These are phyloP conservation scores for Smutsia gigantea DNA, from an alignment of 2,797 vertebrate genomes.

Conservation along the genomic window DNA sequence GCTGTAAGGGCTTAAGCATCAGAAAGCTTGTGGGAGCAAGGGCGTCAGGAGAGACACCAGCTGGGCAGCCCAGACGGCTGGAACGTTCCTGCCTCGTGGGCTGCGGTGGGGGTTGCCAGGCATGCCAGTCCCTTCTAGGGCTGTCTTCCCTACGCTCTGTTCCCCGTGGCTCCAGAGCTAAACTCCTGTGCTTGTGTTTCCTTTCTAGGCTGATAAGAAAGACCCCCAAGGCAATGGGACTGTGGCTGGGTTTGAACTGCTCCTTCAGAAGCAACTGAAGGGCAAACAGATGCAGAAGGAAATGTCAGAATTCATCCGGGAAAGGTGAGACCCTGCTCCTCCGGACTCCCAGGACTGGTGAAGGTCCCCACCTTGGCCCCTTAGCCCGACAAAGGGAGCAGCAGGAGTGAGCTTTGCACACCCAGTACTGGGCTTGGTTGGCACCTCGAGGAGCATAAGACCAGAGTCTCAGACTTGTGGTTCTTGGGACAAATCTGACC, in stretches of 20 bases:
- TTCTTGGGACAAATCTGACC: background rate
- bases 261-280: conserved; percentile 98
- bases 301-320: conserved; percentile 97
- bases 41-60: rapidly evolving
- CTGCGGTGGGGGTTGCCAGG: background rate
- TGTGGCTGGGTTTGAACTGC: conserved; percentile 95
- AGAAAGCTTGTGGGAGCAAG: rapidly evolving
- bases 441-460: rapidly evolving
- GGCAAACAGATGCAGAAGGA: conserved; percentile 99
- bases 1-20: rapidly evolving
- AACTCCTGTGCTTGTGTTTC: background rate
- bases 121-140: background rate
- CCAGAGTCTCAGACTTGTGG: background rate
- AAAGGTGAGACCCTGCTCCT: conserved; percentile 89
- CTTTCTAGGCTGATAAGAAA: conserved; percentile 93
- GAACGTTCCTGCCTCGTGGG: background rate
- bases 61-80: no score
- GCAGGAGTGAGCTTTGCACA: rapidly evolving
- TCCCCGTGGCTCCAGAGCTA: background rate
- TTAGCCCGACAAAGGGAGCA: background rate
- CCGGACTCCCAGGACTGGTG: rapidly evolving
- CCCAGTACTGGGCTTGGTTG: background rate
- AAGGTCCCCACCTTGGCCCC: background rate
- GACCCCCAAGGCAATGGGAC: conserved; percentile 94
- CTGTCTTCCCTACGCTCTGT: rapidly evolving